phyloP scores from a whole-genome alignment of 2,113 vertebrate species.

The Gymnogyps californianus region DNA sequence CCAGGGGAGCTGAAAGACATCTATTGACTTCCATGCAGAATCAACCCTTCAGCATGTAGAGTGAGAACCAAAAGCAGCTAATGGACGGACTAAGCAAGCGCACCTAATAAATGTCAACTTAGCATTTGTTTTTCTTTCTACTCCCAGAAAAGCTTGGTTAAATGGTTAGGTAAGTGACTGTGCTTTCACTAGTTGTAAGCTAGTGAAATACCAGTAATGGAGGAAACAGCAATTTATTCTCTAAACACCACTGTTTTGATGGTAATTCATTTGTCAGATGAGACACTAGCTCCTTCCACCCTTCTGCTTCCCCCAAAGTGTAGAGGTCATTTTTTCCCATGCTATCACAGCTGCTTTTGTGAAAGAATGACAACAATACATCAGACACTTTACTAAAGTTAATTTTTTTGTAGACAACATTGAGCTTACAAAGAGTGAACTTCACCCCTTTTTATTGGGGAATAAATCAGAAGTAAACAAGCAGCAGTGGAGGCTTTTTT shows the following conservation, averaged over 20 bases:
- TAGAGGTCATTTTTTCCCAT: not conserved
- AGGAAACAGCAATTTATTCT: not conserved
- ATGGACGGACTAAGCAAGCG: not conserved
- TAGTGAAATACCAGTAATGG: not conserved
- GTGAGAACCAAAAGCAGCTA: not conserved
- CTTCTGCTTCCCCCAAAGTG: not conserved
- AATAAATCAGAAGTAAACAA: constrained; percentile 27
- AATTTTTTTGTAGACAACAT: not conserved
- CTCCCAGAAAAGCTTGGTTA: not conserved
- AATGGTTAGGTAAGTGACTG: not conserved
- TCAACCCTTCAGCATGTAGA: not conserved
- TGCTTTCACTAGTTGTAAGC: not conserved
- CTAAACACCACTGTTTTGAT: not conserved
- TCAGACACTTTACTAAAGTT: not conserved
- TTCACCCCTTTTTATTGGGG: not conserved
- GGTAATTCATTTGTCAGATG: not conserved
- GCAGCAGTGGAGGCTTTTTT: not conserved
- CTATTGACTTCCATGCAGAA: not conserved
- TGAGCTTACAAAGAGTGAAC: not conserved
- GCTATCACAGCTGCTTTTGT: not conserved
- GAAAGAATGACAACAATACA: not conserved
- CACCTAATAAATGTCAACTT: constrained; percentile 5
- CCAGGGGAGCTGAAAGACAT: not conserved
- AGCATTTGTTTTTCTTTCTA: not conserved
- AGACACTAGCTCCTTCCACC: not conserved